Conservation (phyloP, 2,113 vertebrate species). For the Pachyramphus minor region DNA sequence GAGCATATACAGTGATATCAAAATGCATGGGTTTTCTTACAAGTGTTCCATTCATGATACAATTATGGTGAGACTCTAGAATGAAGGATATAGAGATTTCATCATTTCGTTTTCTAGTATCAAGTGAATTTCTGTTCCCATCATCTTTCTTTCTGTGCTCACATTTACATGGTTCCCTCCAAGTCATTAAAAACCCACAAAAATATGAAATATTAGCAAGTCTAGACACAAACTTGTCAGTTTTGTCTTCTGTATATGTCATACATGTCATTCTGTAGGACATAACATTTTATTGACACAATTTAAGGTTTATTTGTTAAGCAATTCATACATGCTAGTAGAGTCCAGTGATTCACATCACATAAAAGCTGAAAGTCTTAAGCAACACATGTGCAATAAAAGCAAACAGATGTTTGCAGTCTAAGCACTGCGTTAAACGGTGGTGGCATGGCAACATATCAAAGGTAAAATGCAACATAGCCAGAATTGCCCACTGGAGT, state of each 20-base stretch:
- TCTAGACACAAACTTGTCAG: background rate
- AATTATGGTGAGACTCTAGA: background rate
- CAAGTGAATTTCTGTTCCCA: background rate
- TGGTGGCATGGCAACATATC: constrained; percentile 49
- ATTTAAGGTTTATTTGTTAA: constrained; percentile 40
- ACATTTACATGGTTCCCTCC: background rate
- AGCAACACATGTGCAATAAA: constrained; percentile 69
- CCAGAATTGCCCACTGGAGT: constrained; percentile 32
- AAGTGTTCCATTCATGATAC: background rate
- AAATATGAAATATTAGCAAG: background rate
- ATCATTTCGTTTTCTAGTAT: background rate
- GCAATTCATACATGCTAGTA: background rate
- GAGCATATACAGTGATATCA: background rate
- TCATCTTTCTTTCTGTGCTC: background rate
- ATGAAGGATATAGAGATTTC: background rate
- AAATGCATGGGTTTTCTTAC: background rate
- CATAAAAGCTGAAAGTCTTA: constrained; percentile 54
- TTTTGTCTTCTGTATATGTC: background rate
- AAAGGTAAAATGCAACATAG: constrained; percentile 50
- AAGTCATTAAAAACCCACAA: background rate
- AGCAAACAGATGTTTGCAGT: constrained; percentile 70
- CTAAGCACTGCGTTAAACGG: constrained; percentile 47
- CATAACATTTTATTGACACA: constrained; percentile 18
- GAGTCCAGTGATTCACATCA: constrained; percentile 55
- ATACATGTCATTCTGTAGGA: background rate